phyloP scores from a whole-genome alignment of 92 coral and sea anemone genomes.

The Bergia puertoricense region DNA sequence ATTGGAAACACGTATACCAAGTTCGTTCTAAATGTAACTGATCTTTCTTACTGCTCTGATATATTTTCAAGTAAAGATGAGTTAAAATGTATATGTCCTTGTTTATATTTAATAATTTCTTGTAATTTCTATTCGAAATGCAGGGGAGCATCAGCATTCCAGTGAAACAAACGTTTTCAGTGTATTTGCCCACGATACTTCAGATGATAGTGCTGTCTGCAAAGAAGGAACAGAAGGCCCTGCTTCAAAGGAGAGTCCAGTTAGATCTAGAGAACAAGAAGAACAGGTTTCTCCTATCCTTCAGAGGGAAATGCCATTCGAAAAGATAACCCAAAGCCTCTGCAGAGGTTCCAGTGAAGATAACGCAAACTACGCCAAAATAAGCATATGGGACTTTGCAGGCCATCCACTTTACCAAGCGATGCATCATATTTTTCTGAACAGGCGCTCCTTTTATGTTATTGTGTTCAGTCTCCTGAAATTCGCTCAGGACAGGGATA shows the following conservation, averaged over 20 bases:
- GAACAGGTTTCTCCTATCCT: neutral
- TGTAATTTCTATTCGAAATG: neutral
- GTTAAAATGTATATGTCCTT: neutral
- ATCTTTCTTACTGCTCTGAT: no score
- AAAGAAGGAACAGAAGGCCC: neutral
- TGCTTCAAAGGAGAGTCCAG: neutral
- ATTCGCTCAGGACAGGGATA: slow-evolving; percentile 5
- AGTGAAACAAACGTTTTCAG: neutral
- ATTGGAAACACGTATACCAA: no score
- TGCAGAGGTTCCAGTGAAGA: slow-evolving; percentile 25
- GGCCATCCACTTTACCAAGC: slow-evolving; percentile 74
- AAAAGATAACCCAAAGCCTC: slow-evolving; percentile 41
- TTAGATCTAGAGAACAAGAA: neutral
- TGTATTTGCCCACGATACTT: neutral
- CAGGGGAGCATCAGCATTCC: neutral
- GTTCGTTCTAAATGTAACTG: no score
- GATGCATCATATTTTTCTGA: slow-evolving; percentile 77
- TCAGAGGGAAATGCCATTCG: slow-evolving; percentile 53
- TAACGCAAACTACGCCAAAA: slow-evolving; percentile 37
- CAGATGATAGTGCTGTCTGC: neutral
- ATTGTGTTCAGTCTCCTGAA: slow-evolving; percentile 58
- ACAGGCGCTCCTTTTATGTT: slow-evolving; percentile 62
- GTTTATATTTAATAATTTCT: neutral
- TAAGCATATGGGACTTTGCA: slow-evolving; percentile 79
- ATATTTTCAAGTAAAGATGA: no score